A percentile compares a stretch with the other conserved stretches of the same genome.
Evolutionary conservation across 2,888 invertebrate species (phyloP).

Genomic region (Rhyacophila evoluta): DNA sequence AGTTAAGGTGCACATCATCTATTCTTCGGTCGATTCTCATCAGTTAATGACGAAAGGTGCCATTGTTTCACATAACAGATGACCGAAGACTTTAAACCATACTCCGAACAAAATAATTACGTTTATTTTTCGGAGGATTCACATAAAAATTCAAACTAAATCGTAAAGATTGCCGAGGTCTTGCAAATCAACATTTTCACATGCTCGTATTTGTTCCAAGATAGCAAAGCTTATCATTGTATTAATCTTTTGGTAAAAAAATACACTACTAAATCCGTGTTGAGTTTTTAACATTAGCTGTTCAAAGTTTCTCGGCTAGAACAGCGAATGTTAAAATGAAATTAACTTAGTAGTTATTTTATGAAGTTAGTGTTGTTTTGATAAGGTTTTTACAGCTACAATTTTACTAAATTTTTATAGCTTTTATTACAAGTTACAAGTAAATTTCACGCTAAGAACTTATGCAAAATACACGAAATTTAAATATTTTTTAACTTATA

Average conservation of each 20-base stretch:
- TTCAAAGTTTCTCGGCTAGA: background rate
- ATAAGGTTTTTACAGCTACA: slow-evolving; percentile 2
- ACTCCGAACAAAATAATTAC: background rate
- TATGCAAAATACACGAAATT: background rate
- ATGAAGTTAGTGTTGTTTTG: background rate
- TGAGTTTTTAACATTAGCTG: background rate
- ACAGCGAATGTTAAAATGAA: background rate
- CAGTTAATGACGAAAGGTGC: background rate
- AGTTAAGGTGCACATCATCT: slow-evolving; percentile 11
- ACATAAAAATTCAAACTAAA: background rate
- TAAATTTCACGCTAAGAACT: background rate
- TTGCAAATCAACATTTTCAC: slow-evolving; percentile 8
- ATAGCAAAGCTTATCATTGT: background rate
- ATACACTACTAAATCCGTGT: background rate
- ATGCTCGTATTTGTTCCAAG: background rate
- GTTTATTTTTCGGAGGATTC: background rate
- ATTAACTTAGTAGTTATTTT: background rate
- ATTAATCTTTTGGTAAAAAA: background rate
- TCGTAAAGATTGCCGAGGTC: background rate
- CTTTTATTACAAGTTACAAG: background rate
- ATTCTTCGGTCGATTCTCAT: slow-evolving; percentile 6
- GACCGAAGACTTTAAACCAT: no score
- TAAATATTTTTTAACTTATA: background rate
- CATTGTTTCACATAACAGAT: background rate
- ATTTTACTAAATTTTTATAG: slow-evolving; percentile 11